A percentile compares a stretch with the other conserved stretches of the same genome.
Conservation (phyloP, 1,140 invertebrate genomes). For the Drosophila nasuta region DNA sequence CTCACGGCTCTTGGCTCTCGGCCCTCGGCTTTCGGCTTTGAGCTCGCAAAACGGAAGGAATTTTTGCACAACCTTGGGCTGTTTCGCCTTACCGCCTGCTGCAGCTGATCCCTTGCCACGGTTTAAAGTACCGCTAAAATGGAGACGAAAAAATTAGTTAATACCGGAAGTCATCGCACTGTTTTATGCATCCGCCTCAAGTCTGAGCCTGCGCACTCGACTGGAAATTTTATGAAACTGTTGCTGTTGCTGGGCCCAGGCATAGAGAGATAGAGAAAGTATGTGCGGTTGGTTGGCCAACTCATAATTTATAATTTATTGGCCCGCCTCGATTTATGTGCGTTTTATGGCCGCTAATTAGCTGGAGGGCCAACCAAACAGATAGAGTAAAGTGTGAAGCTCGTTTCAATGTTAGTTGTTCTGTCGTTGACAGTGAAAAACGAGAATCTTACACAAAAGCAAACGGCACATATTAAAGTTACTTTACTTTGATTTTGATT, state of each 20-base stretch:
- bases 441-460: not conserved
- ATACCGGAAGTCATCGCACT: constrained; percentile 83
- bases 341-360: constrained; percentile 80
- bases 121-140: constrained; percentile 61
- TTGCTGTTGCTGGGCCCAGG: constrained; percentile 45
- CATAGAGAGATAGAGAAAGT: not conserved
- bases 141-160: constrained; percentile 72
- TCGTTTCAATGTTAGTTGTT: not conserved
- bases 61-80: constrained; percentile 71
- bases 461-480: constrained; percentile 1
- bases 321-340: constrained; percentile 71
- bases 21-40: constrained; percentile 4
- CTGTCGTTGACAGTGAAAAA: constrained; percentile 56
- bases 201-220: constrained; percentile 72
- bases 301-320: constrained; percentile 83
- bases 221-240: constrained; percentile 78
- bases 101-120: constrained; percentile 39
- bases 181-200: constrained; percentile 75
- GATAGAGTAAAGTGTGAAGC: constrained; percentile 6
- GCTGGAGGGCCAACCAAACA: constrained; percentile 47
- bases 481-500: too few relatives aligned
- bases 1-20: constrained; percentile 37
- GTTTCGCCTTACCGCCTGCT: constrained; percentile 4
- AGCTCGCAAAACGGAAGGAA: constrained; percentile 32
- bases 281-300: constrained; percentile 49